Evolutionary conservation across 2,113 vertebrate species (phyloP).

Genomic region (Todiramphus saurophagus): DNA sequence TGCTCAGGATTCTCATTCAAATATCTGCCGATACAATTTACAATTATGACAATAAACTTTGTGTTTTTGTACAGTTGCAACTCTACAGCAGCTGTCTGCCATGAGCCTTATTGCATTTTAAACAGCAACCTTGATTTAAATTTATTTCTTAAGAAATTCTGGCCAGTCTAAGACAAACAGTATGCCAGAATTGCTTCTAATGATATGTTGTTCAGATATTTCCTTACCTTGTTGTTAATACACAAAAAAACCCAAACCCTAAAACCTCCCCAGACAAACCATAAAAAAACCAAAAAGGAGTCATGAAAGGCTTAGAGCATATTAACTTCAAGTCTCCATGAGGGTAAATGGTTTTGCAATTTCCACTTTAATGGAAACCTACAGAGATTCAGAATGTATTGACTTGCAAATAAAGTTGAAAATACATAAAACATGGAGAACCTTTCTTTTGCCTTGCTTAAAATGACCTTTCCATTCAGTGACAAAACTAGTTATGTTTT

Average conservation of each 20-base stretch:
- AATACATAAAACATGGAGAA: slow-evolving; percentile 44
- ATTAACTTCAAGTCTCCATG: slow-evolving; percentile 6
- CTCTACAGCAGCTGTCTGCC: not conserved
- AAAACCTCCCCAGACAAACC: not conserved
- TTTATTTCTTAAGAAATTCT: slow-evolving; percentile 17
- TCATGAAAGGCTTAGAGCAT: not conserved
- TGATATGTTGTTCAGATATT: not conserved
- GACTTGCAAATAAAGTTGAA: slow-evolving; percentile 54
- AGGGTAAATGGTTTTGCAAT: slow-evolving; percentile 32
- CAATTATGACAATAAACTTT: not conserved
- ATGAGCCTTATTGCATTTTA: not conserved
- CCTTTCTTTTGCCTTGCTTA: not conserved
- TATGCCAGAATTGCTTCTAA: not conserved
- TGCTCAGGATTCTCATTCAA: not conserved
- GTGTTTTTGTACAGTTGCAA: not conserved
- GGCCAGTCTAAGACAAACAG: not conserved
- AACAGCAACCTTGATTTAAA: not conserved
- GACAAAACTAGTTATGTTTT: slow-evolving; percentile 17
- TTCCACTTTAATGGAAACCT: slow-evolving; percentile 41
- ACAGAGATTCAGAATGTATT: slow-evolving; percentile 22
- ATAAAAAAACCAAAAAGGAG: not conserved
- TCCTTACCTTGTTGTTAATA: not conserved
- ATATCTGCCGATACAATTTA: not conserved
- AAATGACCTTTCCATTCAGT: slow-evolving; percentile 27
- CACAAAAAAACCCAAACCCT: not conserved